Evolutionary conservation across 2,113 vertebrate genomes (phyloP).

Genomic region (Anolis sagrei): DNA sequence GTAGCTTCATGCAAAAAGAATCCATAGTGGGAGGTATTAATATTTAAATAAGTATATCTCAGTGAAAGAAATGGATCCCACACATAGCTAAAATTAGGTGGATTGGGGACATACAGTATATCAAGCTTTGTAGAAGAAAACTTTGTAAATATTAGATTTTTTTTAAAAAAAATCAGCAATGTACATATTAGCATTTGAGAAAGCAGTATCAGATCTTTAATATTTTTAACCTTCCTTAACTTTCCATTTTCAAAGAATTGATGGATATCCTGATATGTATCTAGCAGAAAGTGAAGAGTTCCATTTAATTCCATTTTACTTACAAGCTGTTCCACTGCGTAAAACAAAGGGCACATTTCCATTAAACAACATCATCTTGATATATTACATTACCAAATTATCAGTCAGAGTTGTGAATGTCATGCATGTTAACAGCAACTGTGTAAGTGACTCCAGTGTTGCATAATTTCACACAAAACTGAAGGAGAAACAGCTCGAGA

Average conservation of each 20-base stretch:
- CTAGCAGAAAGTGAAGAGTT: constrained; percentile 8
- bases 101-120: not conserved
- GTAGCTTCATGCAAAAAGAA: too few relatives aligned
- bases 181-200: constrained; percentile 2
- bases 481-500: not conserved
- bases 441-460: not conserved
- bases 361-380: constrained; percentile 38
- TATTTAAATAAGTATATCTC: not conserved
- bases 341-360: constrained; percentile 33
- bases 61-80: not conserved
- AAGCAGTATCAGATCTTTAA: not conserved
- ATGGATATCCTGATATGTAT: not conserved
- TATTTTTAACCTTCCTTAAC: not conserved
- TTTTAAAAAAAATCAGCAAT: constrained; percentile 3
- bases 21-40: not conserved
- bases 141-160: not conserved
- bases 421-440: constrained; percentile 13
- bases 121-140: not conserved
- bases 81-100: not conserved
- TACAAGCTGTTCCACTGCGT: constrained; percentile 15
- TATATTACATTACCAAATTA: constrained; percentile 38
- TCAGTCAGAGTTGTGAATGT: constrained; percentile 21
- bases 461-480: not conserved
- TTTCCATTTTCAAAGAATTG: constrained; percentile 8
- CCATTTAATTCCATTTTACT: constrained; percentile 27